These are phyloP conservation scores for Timandra comae DNA, from an alignment of 2,888 invertebrate genomes.

Conservation along the genomic window DNA sequence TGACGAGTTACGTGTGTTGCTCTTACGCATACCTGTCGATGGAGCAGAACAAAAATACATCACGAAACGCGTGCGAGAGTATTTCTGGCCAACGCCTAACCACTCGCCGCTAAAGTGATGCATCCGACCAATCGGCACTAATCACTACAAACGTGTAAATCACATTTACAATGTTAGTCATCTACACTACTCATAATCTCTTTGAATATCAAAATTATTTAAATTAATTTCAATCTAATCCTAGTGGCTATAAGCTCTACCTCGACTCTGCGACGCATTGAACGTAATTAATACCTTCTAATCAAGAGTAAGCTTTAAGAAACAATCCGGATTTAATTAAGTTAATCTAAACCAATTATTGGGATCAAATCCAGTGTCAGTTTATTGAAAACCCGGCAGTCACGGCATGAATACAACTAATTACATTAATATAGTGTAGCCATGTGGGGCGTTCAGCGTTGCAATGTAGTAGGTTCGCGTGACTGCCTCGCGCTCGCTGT, in stretches of 20 bases:
- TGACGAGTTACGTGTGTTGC: constrained; percentile 30
- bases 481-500: constrained; percentile 39
- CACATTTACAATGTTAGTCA: background rate
- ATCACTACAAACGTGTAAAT: constrained; percentile 4
- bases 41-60: constrained; percentile 49
- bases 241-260: too few species aligned
- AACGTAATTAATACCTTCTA: constrained; percentile 29
- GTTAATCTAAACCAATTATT: constrained; percentile 17
- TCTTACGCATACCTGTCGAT: constrained; percentile 58
- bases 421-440: constrained; percentile 6
- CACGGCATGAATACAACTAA: constrained; percentile 6
- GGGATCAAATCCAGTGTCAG: constrained; percentile 10
- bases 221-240: too few species aligned
- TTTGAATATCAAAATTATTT: too few species aligned
- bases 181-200: too few species aligned
- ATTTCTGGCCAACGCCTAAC: constrained; percentile 39
- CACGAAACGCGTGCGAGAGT: constrained; percentile 33
- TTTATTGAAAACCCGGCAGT: constrained; percentile 8
- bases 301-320: constrained; percentile 19
- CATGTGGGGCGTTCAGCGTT: constrained; percentile 6
- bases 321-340: constrained; percentile 14
- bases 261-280: constrained; percentile 2
- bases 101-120: constrained; percentile 24
- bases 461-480: constrained; percentile 32
- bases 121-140: constrained; percentile 19